phyloP scores from a whole-genome alignment of 2,797 vertebrate genomes.

The Diglossa cyanea region DNA sequence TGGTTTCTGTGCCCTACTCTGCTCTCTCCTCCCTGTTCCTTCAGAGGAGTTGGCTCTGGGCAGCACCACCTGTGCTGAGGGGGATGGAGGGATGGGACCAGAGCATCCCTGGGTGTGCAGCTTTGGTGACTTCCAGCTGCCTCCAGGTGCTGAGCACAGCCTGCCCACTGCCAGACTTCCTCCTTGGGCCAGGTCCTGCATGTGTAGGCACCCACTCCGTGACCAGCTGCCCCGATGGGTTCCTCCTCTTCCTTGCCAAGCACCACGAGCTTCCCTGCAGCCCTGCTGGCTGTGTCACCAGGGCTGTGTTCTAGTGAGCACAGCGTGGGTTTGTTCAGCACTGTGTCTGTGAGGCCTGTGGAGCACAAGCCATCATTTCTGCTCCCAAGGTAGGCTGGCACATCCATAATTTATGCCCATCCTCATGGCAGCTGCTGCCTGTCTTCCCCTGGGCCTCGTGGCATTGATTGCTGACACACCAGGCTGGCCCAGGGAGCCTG shows the following conservation, averaged over 20 bases:
- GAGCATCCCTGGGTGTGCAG: not conserved
- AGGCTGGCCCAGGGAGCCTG: not conserved
- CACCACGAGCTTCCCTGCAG: not conserved
- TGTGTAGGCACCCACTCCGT: accelerated
- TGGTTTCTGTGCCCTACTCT: not conserved
- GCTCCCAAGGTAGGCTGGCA: not conserved
- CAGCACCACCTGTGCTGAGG: accelerated
- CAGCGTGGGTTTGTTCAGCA: accelerated
- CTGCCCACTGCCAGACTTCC: not conserved
- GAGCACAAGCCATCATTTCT: not conserved
- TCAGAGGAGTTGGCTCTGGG: not conserved
- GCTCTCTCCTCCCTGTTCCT: not conserved
- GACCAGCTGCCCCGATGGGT: not conserved
- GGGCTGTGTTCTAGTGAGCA: not conserved
- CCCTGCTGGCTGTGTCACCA: not conserved
- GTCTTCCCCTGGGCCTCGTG: not conserved
- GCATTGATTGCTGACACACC: not conserved
- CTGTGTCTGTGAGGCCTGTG: not conserved
- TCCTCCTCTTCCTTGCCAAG: not conserved
- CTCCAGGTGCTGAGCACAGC: not conserved
- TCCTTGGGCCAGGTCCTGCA: not conserved
- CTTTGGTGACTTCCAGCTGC: not conserved
- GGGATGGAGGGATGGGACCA: not conserved
- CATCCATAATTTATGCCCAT: not conserved
- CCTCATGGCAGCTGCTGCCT: not conserved